phyloP scores from a whole-genome alignment of 2,888 invertebrate species.

The Artemia sp. region DNA sequence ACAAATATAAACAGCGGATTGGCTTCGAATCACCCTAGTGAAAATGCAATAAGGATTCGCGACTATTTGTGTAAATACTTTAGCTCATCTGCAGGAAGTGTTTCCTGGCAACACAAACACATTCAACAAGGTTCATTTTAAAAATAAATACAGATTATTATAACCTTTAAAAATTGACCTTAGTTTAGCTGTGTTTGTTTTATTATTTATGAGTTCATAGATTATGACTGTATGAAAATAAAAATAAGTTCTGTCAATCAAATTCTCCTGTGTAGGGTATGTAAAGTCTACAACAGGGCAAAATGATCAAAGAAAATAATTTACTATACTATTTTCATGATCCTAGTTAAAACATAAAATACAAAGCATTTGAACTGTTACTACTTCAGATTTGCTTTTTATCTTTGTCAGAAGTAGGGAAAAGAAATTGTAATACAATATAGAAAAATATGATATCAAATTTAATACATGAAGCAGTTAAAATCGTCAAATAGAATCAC shows the following conservation, averaged over 20 bases:
- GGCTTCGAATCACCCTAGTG: not conserved
- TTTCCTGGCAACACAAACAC: not conserved
- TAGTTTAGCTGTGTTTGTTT: too few relatives aligned
- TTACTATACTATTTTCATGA: too few relatives aligned
- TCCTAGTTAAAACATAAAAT: not conserved
- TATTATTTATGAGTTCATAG: too few relatives aligned
- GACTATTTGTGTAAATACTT: not conserved
- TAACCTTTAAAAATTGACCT: too few relatives aligned
- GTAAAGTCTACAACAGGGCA: too few relatives aligned
- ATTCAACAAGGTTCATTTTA: not conserved
- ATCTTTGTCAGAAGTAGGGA: too few relatives aligned
- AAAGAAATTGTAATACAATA: not conserved
- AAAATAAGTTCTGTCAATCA: too few relatives aligned
- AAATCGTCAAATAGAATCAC: not conserved
- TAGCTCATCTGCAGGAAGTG: slow-evolving; percentile 13
- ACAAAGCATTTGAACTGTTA: not conserved
- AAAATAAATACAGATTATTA: not conserved
- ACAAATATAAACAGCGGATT: too few relatives aligned
- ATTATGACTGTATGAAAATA: too few relatives aligned
- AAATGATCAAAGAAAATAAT: too few relatives aligned
- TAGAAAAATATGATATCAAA: not conserved
- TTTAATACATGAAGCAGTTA: not conserved
- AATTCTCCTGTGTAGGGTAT: too few relatives aligned
- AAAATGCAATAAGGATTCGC: not conserved
- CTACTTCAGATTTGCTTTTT: too few relatives aligned